Conservation (phyloP, 2,888 invertebrate genomes). For the Lutraria lutraria region DNA sequence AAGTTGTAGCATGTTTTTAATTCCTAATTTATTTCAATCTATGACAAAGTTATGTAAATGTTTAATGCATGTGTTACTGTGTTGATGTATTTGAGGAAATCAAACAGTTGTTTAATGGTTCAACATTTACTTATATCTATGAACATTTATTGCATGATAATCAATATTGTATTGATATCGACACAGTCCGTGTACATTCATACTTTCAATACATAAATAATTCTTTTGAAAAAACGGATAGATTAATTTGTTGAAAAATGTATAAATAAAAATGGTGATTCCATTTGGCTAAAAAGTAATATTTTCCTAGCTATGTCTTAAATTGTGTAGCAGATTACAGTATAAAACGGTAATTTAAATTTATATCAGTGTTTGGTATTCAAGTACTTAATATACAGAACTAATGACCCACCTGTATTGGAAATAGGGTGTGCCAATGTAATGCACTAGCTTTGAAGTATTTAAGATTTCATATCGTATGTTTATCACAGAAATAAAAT, state of each 20-base stretch:
- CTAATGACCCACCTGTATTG: conserved; percentile 3
- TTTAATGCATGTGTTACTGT: conserved; percentile 1
- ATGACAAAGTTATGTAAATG: not conserved
- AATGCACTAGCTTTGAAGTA: not conserved
- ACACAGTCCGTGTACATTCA: not conserved
- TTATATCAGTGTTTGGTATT: not conserved
- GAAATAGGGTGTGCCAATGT: not conserved
- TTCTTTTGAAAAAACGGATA: not conserved
- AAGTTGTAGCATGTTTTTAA: conserved; percentile 65
- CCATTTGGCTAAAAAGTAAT: not conserved
- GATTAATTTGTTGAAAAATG: not conserved
- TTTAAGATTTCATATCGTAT: not conserved
- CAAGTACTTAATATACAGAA: not conserved
- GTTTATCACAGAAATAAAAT: conserved; percentile 1
- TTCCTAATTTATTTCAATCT: conserved; percentile 37
- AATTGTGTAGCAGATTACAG: not conserved
- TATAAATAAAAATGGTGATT: not conserved
- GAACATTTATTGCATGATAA: no score
- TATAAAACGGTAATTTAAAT: not conserved
- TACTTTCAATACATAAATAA: not conserved
- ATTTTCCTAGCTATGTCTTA: not conserved
- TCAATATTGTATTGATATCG: no score
- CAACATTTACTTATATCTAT: not conserved
- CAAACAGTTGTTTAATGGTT: not conserved
- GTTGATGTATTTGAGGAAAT: not conserved